These are phyloP conservation scores for Astropecten irregularis DNA, from an alignment of 53 echinoderm and acorn worm species.

Conservation along the genomic window DNA sequence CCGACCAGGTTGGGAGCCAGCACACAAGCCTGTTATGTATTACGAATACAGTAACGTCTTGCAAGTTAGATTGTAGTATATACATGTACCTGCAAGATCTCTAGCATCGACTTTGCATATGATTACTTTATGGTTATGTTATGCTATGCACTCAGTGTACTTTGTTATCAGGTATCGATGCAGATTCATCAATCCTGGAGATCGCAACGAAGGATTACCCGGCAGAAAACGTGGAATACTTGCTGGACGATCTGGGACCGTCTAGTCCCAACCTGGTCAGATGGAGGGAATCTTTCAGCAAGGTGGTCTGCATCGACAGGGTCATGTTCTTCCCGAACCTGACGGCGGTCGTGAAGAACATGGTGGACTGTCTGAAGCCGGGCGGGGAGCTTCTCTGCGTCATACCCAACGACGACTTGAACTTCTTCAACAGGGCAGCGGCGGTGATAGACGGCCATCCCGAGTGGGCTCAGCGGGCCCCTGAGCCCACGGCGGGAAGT, in stretches of 20 bases:
- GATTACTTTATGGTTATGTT: too few relatives aligned
- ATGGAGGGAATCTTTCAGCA: constrained; percentile 4
- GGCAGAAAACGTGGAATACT: constrained; percentile 34
- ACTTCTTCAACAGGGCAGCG: constrained; percentile 13
- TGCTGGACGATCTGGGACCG: not conserved
- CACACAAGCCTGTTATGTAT: too few relatives aligned
- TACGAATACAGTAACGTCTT: too few relatives aligned
- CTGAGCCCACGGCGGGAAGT: too few relatives aligned
- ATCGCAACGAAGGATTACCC: constrained; percentile 20
- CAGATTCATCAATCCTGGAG: not conserved
- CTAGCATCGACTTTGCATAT: too few relatives aligned
- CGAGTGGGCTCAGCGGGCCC: constrained; percentile 15
- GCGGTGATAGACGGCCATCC: constrained; percentile 9
- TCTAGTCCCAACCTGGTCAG: constrained; percentile 10
- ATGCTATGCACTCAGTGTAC: too few relatives aligned
- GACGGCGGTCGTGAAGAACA: not conserved
- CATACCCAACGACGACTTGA: constrained; percentile 13
- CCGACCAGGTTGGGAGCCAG: too few relatives aligned
- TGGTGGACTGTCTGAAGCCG: constrained; percentile 9
- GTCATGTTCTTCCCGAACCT: constrained; percentile 19
- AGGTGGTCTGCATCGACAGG: constrained; percentile 12
- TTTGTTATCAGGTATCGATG: constrained; percentile 14
- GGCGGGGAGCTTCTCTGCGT: constrained; percentile 5
- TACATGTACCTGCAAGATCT: too few relatives aligned
- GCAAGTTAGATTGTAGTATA: too few relatives aligned